Conservation (phyloP, 2,113 vertebrate genomes). For the Pachyramphus minor region DNA sequence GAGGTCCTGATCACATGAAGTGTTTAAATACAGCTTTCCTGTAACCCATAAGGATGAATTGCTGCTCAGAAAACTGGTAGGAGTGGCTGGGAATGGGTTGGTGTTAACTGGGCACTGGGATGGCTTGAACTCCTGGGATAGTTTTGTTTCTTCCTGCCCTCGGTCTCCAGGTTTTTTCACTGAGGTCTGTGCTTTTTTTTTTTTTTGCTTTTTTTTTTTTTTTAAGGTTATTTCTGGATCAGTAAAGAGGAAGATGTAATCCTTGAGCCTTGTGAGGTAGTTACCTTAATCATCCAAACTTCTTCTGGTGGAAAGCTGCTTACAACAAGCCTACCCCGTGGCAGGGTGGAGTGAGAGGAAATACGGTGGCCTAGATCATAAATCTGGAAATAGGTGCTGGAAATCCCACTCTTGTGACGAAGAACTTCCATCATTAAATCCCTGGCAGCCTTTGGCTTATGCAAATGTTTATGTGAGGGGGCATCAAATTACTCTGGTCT, state of each 20-base stretch:
- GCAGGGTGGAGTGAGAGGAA: background rate
- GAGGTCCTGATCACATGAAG: background rate
- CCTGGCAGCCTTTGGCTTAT: background rate
- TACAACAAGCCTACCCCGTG: conserved; percentile 3
- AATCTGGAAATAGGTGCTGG: conserved; percentile 43
- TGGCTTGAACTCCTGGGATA: background rate
- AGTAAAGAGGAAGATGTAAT: conserved; percentile 44
- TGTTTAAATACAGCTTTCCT: background rate
- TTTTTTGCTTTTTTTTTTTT: conserved; percentile 31
- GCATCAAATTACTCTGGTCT: background rate
- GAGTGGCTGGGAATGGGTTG: background rate
- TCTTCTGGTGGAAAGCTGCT: conserved; percentile 60
- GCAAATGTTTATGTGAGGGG: background rate
- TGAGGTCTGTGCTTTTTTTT: background rate
- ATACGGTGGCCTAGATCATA: background rate
- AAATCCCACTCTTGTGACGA: conserved; percentile 13
- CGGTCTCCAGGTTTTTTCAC: background rate
- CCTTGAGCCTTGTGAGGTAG: conserved; percentile 27
- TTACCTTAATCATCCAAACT: conserved; percentile 55
- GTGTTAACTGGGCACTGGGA: background rate
- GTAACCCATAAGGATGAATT: background rate
- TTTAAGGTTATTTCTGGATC: conserved; percentile 32
- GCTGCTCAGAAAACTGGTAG: background rate
- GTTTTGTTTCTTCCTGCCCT: background rate
- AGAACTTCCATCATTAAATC: background rate